Base-by-base conservation (phyloP, 1,140 invertebrate genomes). In the Drosophila equinoxialis region DNA sequence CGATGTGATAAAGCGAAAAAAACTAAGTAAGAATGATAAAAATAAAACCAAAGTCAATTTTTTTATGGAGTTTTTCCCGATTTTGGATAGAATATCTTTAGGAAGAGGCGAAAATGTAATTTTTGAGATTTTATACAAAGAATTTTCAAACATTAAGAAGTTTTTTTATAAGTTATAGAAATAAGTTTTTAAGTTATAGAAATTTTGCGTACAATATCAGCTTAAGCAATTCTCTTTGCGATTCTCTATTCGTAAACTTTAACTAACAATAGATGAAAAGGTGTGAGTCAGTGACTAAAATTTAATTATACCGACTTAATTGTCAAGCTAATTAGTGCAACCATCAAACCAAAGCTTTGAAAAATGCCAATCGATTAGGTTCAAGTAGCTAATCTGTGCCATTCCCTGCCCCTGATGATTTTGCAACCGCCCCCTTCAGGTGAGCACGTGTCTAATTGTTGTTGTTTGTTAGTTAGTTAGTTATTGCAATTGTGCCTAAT, bases 231-330 rank as follows among this genome's bases (percentile, higher is more conserved):
- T 48, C 35, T 37, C 35, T 20, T 20, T 10, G 7, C n/a, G 1
- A 17, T 5, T 37, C 23, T 17, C 17, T 17, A 17, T 17, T 17
- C 17, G 23, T 23, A 1, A 23, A 23, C 8, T 37, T 6, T 48
- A 20, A n/a, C n/a, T 20, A 20, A 23, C 1, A 23, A 20, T 51
- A 51, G 17, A 51, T 59, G 58, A 71, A 65, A 60, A 62, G 17
- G 10, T 62, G 30, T 35, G 48, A 62, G 51, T 57, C 64, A 71
- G 55, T 74, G 61, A 70, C 68, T 71, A 67, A 77, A 71, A 74
- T 74, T 81, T 82, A 82, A 86, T 86, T 79, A 86, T 69, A 55
- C 79, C 45, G 30, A 60, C 55, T 79, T 82, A 87, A 87, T 82
- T 68, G 79, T 51, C 39, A 17, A 61, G 63, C 82, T 79, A 87